These are phyloP conservation scores for Mesopsocus fuscifrons DNA, from an alignment of 2,888 invertebrate genomes.

Conservation along the genomic window DNA sequence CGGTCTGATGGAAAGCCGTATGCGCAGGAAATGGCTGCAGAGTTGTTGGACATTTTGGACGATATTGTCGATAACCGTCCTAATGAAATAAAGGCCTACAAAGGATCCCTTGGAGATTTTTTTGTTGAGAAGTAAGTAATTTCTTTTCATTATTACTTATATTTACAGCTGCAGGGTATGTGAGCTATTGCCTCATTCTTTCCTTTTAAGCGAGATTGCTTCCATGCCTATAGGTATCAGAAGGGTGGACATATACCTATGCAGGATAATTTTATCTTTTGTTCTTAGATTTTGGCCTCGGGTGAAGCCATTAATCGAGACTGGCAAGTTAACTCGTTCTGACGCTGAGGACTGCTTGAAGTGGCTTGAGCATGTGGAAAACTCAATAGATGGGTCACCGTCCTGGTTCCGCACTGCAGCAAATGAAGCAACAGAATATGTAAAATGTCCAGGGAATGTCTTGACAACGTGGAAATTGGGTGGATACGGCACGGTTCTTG, in stretches of 20 bases:
- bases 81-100: neutral
- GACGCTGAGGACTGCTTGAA: neutral
- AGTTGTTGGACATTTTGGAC: neutral
- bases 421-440: constrained; percentile 37
- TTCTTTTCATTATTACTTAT: neutral
- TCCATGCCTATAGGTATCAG: too few species aligned
- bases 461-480: constrained; percentile 49
- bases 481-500: constrained; percentile 46
- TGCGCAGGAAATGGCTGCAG: neutral
- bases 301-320: neutral
- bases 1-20: too few species aligned
- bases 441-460: constrained; percentile 48
- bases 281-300: neutral
- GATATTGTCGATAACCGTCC: neutral
- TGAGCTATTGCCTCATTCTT: too few species aligned
- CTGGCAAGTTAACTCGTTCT: neutral
- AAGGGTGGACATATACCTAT: too few species aligned
- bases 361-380: neutral
- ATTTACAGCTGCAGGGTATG: neutral
- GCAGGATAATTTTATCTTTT: too few species aligned
- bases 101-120: neutral
- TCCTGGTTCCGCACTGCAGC: constrained; percentile 47
- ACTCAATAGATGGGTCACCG: constrained; percentile 36
- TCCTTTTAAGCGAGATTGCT: too few species aligned
- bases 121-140: neutral